These are phyloP conservation scores for Loripinus fragilis DNA, from an alignment of 2,888 invertebrate species.

Conservation along the genomic window DNA sequence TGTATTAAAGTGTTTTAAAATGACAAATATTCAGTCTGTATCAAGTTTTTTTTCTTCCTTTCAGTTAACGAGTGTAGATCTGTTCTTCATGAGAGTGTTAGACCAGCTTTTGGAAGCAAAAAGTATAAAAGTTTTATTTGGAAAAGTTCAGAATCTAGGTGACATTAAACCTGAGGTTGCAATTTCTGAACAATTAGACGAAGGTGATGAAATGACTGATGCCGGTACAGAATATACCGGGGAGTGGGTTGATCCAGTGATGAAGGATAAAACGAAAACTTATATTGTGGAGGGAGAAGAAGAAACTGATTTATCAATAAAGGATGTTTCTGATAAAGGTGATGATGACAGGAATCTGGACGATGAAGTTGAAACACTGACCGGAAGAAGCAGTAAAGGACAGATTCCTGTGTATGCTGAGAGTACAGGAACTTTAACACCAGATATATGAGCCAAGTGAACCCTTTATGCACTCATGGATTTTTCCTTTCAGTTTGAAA, in stretches of 20 bases:
- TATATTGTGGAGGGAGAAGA: slow-evolving; percentile 31
- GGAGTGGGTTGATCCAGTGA: slow-evolving; percentile 13
- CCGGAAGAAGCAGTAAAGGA: slow-evolving; percentile 31
- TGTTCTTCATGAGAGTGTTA: slow-evolving; percentile 54
- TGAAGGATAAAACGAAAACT: slow-evolving; percentile 49
- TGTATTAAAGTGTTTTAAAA: too few relatives aligned
- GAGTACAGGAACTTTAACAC: slow-evolving; percentile 56
- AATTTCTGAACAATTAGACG: slow-evolving; percentile 13
- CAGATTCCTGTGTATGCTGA: slow-evolving; percentile 48
- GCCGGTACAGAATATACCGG: slow-evolving; percentile 4
- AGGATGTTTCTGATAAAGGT: neutral
- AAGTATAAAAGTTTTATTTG: slow-evolving; percentile 57
- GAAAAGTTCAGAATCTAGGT: slow-evolving; percentile 53
- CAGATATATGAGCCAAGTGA: slow-evolving; percentile 58
- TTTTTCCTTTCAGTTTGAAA: too few relatives aligned
- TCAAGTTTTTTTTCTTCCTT: slow-evolving; percentile 17
- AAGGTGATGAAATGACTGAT: slow-evolving; percentile 9
- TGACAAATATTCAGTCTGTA: too few relatives aligned
- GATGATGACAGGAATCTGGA: slow-evolving; percentile 19
- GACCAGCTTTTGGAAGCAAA: slow-evolving; percentile 48
- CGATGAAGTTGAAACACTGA: slow-evolving; percentile 46
- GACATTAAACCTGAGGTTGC: slow-evolving; percentile 44
- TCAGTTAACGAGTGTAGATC: slow-evolving; percentile 62
- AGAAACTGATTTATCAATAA: neutral
- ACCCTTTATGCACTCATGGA: too few relatives aligned